A percentile compares a stretch with the other conserved stretches of the same genome.
phyloP scores from a whole-genome alignment of 2,113 vertebrate species.

The Progne subis region DNA sequence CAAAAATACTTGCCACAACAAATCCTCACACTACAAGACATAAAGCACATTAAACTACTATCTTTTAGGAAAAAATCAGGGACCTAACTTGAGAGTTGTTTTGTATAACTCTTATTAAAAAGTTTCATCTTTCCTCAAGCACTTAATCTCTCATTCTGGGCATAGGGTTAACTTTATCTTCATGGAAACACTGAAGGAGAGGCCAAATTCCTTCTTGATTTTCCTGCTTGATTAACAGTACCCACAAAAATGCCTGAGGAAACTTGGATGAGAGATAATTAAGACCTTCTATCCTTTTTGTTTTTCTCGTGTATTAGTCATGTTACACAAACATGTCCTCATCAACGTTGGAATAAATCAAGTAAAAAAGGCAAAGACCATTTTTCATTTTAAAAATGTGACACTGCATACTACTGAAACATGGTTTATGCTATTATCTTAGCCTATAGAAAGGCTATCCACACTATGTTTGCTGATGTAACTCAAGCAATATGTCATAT shows the following conservation, averaged over 20 bases:
- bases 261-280: neutral
- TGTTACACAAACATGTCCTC: neutral
- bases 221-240: constrained; percentile 12
- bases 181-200: neutral
- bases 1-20: neutral
- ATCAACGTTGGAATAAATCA: neutral
- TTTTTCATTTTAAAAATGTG: neutral
- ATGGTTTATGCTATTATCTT: neutral
- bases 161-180: neutral
- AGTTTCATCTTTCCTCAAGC: neutral
- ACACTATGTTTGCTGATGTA: neutral
- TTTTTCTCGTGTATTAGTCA: neutral
- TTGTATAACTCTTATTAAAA: neutral
- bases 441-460: neutral
- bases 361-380: neutral
- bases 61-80: neutral
- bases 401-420: neutral
- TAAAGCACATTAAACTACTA: neutral
- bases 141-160: neutral
- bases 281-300: neutral
- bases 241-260: neutral
- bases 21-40: rapidly evolving
- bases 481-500: neutral
- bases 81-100: neutral
- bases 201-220: neutral